A percentile compares a stretch with the other conserved stretches of the same genome.
These are phyloP conservation scores for Bujurquina vittata DNA, from an alignment of 2,113 vertebrate species.

Conservation along the genomic window DNA sequence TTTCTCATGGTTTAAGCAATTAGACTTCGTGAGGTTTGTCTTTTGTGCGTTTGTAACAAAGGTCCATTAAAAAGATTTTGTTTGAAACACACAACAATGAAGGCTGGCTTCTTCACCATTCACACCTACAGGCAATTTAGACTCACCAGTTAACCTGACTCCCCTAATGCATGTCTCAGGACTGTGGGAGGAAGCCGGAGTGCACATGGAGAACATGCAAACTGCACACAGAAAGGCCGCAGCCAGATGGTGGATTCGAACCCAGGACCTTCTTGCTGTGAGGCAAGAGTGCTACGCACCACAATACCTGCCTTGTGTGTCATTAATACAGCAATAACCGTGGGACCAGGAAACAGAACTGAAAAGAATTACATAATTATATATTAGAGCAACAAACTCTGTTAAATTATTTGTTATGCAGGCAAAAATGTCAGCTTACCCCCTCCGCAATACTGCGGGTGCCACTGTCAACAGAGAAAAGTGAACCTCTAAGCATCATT, in stretches of 20 bases:
- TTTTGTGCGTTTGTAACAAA: background rate
- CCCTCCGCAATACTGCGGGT: constrained; percentile 24
- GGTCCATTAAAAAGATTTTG: background rate
- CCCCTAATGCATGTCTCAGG: no score
- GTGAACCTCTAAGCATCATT: constrained; percentile 60
- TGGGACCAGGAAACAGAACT: background rate
- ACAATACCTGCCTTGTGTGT: no score
- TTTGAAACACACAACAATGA: background rate
- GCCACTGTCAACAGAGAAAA: constrained; percentile 38
- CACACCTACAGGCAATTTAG: no score
- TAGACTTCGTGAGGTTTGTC: background rate
- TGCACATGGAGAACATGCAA: no score
- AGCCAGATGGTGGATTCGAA: no score
- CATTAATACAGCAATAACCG: background rate
- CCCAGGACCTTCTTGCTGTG: no score
- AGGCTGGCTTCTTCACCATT: background rate
- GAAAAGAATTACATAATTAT: constrained; percentile 5
- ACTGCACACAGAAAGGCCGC: no score
- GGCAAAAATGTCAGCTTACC: background rate
- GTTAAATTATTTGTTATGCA: constrained; percentile 13
- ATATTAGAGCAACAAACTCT: background rate
- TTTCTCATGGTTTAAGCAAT: background rate
- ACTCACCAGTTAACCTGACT: no score
- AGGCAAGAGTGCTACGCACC: no score
- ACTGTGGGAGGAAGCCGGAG: no score